Base-by-base conservation (phyloP, 2,888 invertebrate genomes). In the Hirtodrosophila duncani region DNA sequence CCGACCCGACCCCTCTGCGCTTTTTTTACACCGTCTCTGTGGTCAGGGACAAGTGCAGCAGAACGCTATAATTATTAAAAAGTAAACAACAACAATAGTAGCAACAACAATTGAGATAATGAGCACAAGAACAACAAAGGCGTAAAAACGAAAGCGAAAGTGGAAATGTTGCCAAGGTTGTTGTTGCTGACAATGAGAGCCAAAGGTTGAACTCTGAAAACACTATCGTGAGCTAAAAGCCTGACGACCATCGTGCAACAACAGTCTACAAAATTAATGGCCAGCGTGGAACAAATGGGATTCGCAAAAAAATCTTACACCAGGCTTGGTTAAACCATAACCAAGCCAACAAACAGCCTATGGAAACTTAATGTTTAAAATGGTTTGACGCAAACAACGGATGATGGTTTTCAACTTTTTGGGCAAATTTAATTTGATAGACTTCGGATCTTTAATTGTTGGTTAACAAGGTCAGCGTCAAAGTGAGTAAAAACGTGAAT, bases 21-120 rank as follows among this genome's bases (percentile, higher is more conserved):
- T 5, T 10, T 21, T 7, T 11, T 17, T 6, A 9, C 34, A 16
- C 18, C 21, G 38, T 29, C 31, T 52, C 50, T 63, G 53, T 70
- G 79, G 79, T 70, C 81, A 81, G 81, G 79, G 81, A 81, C 79
- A 74, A 81, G 67, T 78, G 67, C 52, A 51, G 43, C 59, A 42
- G 49, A 51, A 57, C 38, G 57, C 60, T 56, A 60, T 67, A 77
- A 77, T 80, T 80, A 74, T 80, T 75, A 53, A 79, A 70, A 72
- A 80, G 49, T 49, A 68, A 57, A 64, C 48, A 63, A 50, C 48
- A 64, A 48, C 44, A 55, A 17, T 33, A 24, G 44, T 51, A 57
- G 14, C 44, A 61, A 52, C 56, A 75, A 72, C 74, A 80, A 62
- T 58, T 51, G 74, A 56, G 78, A 81, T 81, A 78, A 81, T 75